A percentile compares a stretch with the other conserved stretches of the same genome.
Evolutionary conservation across 1,140 invertebrate genomes (phyloP).

Genomic region (Pseudomyrmex pallidus): DNA sequence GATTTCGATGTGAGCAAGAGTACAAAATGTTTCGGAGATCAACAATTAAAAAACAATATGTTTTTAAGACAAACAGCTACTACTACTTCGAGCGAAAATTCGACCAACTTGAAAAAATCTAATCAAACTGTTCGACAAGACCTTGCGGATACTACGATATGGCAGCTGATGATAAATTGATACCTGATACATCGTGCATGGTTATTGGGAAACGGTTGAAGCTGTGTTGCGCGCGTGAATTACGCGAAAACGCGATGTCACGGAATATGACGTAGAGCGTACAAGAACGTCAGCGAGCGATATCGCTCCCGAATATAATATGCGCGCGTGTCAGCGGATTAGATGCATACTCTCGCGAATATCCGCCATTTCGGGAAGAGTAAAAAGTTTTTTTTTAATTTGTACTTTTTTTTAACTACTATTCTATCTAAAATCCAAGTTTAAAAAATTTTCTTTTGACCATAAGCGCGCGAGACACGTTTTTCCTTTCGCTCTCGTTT

Average conservation of each 20-base stretch:
- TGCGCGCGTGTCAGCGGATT: constrained; percentile 23
- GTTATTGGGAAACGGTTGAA: constrained; percentile 43
- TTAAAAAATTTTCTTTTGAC: neutral
- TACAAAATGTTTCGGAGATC: neutral
- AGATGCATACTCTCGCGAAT: neutral
- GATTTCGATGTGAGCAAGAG: too few relatives aligned
- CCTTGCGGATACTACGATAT: constrained; percentile 1
- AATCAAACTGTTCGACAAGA: constrained; percentile 16
- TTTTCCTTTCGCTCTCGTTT: neutral
- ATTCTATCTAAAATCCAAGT: neutral
- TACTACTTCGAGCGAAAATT: constrained; percentile 7
- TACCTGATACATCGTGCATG: constrained; percentile 26
- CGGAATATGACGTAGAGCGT: constrained; percentile 47
- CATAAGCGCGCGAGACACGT: neutral
- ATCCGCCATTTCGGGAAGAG: too few relatives aligned
- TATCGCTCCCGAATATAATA: constrained; percentile 42
- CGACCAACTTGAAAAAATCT: constrained; percentile 8
- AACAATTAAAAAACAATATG: neutral
- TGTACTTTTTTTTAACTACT: neutral
- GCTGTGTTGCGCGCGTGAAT: constrained; percentile 16
- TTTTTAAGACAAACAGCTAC: neutral
- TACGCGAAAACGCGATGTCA: constrained; percentile 37
- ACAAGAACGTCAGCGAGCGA: constrained; percentile 51
- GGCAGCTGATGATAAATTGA: constrained; percentile 47
- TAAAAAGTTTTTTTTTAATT: neutral